A percentile compares a stretch with the other conserved stretches of the same genome.
phyloP scores from a whole-genome alignment of 2,888 invertebrate genomes.

The Eugnorisma glareosa region DNA sequence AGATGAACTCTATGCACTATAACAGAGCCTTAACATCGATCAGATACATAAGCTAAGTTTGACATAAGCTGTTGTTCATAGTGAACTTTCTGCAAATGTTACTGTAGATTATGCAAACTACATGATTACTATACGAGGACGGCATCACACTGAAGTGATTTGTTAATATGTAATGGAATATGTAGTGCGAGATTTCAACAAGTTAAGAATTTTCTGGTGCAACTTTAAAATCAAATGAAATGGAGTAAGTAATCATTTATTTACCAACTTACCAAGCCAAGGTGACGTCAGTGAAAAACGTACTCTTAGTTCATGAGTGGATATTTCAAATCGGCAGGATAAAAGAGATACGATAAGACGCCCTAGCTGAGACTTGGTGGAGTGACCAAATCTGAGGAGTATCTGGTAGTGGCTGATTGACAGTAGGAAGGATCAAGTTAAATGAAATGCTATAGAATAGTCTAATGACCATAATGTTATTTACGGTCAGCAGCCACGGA shows the following conservation, averaged over 20 bases:
- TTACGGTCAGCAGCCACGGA: too few species aligned
- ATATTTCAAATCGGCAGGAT: background rate
- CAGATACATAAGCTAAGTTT: background rate
- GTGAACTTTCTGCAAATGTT: slow-evolving; percentile 5
- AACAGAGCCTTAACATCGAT: background rate
- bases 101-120: slow-evolving; percentile 6
- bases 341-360: too few species aligned
- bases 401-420: background rate
- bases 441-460: too few species aligned
- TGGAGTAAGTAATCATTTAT: background rate
- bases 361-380: too few species aligned
- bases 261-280: background rate
- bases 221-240: background rate
- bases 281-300: too few species aligned
- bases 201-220: background rate
- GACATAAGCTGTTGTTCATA: background rate
- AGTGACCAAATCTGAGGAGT: background rate
- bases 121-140: slow-evolving; percentile 24
- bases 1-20: too few species aligned
- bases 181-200: slow-evolving; percentile 12
- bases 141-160: slow-evolving; percentile 38
- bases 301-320: background rate
- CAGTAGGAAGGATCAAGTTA: background rate
- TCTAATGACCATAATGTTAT: too few species aligned
- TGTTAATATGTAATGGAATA: slow-evolving; percentile 44